Percentiles rank a stretch among this genome's conserved stretches.
Conservation (phyloP, 2,888 invertebrate species). For the Drosophila formosana region DNA sequence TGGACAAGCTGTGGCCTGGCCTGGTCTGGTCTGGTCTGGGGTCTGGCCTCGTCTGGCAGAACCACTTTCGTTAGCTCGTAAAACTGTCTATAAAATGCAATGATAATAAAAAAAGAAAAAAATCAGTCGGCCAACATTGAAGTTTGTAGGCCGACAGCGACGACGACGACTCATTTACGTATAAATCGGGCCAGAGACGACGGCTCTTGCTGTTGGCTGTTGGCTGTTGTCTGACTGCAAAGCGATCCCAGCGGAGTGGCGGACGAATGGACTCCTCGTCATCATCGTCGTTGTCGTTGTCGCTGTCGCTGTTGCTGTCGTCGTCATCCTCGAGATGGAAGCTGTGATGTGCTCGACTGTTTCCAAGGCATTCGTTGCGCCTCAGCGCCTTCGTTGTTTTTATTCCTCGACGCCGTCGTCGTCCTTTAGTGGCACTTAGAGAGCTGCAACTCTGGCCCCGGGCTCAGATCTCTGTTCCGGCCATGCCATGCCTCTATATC, state of each 20-base stretch:
- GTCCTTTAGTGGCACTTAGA: conserved; percentile 77
- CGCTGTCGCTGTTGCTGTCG: background rate
- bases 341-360: conserved; percentile 22
- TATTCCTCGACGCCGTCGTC: conserved; percentile 29
- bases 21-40: conserved; percentile 16
- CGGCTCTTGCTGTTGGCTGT: conserved; percentile 10
- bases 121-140: conserved; percentile 40
- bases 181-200: conserved; percentile 11
- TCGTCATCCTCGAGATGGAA: conserved; percentile 27
- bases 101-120: conserved; percentile 73
- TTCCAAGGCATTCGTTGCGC: conserved; percentile 54
- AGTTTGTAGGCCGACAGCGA: conserved; percentile 55
- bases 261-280: conserved; percentile 25
- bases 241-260: conserved; percentile 58
- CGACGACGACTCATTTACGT: conserved; percentile 69
- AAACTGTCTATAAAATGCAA: conserved; percentile 80
- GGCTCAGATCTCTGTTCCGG: conserved; percentile 53
- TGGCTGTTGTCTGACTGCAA: conserved; percentile 21
- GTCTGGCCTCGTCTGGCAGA: conserved; percentile 53
- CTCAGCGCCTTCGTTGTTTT: conserved; percentile 52
- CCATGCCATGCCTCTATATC: conserved; percentile 21
- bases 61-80: conserved; percentile 81
- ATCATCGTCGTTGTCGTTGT: conserved; percentile 22
- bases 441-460: conserved; percentile 55
- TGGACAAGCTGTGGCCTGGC: conserved; percentile 43